Evolutionary conservation across 1,140 invertebrate species (phyloP).

Genomic region (Drosophila biarmipes): DNA sequence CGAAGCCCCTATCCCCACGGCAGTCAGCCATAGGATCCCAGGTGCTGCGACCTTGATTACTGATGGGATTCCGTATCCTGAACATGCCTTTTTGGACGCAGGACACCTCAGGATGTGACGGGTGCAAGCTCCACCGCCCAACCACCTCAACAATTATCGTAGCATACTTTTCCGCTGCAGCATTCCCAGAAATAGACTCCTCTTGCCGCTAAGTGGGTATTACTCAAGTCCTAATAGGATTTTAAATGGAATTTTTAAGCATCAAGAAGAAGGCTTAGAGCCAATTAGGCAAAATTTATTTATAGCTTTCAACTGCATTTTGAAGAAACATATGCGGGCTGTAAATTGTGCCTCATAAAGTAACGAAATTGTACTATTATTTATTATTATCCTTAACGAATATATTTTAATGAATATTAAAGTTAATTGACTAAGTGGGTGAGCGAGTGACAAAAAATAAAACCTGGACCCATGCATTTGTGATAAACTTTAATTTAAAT

Average conservation of each 20-base stretch:
- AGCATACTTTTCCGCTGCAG: conserved; percentile 10
- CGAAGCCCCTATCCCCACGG: conserved; percentile 3
- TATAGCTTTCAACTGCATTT: too few relatives aligned
- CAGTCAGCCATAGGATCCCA: conserved; percentile 21
- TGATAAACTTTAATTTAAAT: conserved; percentile 1
- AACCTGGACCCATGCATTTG: not conserved
- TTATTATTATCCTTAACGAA: too few relatives aligned
- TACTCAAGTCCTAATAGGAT: not conserved
- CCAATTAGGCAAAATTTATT: too few relatives aligned
- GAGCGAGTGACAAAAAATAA: not conserved
- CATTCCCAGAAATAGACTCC: not conserved
- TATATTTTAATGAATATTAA: not conserved
- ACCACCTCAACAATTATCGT: not conserved
- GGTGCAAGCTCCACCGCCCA: not conserved
- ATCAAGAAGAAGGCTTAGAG: too few relatives aligned
- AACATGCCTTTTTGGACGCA: not conserved
- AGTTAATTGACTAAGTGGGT: not conserved
- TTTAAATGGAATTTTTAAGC: not conserved
- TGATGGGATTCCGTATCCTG: not conserved
- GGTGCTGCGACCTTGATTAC: conserved; percentile 22
- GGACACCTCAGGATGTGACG: not conserved
- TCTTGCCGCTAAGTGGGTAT: not conserved
- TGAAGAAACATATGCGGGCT: too few relatives aligned
- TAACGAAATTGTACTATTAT: too few relatives aligned
- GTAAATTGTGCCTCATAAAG: too few relatives aligned